Base-by-base conservation (phyloP, 2,888 invertebrate species). In the Elysia crispata region DNA sequence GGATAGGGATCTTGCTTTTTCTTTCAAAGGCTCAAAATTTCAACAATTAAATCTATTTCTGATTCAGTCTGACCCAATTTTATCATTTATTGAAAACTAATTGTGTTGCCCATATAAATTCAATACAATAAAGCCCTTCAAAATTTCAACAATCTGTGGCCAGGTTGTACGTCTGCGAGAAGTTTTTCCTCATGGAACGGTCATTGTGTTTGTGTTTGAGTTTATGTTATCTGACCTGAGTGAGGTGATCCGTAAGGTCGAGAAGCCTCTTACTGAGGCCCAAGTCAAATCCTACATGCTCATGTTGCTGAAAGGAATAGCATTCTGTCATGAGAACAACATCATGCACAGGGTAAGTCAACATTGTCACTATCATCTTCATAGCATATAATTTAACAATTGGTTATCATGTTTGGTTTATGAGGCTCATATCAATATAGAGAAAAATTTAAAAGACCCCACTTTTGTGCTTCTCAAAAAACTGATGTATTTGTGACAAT, bases 171-270 rank as follows among this genome's bases (percentile, higher is more conserved):
- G 95, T 88, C 93, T 98, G 31, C 93, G 96, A 86, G 97, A 98
- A 89, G 96, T 97, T 87, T 97, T 97, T 90, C 96, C 97, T 0
- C 95, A 96, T 87, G 96, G 97, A 0, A 95, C 96, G 91, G 96
- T 97, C 73, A 94, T 98, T 84, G 95, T 98, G 0, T 93, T 99
- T 85, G 97, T 97, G 0, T 95, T 98, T 93, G 98, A 98, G 90
- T 97, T 95, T 92, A 96, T 98, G 95, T 95, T 96, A n/a, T 96
- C 92, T 20, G 93, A 93, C 85, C 86, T 93, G 23, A 91, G 92
- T 0, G 92, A 92, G 83, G 91, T 93, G 20, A 90, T 93, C 3
- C 86, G 92, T 8, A 91, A 92, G 82, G 86, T 90, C 3, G 91
- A 92, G 60, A 89, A 89, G 76, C 96, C 95, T 13, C 92, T 98